Evolutionary conservation across 2,113 vertebrate genomes (phyloP).

Genomic region (Pseudonaja textilis): DNA sequence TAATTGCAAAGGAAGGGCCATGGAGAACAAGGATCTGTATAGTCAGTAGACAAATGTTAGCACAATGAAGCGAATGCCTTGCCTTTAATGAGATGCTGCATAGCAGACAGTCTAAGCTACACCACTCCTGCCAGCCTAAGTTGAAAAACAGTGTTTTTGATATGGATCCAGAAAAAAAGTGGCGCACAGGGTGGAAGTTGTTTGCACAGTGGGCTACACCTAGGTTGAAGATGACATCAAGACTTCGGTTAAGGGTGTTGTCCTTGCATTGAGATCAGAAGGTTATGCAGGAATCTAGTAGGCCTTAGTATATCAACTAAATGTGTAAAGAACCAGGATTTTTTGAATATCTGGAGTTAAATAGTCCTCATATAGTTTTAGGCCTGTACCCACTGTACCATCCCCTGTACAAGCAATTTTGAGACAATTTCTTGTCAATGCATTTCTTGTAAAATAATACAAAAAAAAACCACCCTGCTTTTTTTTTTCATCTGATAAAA

Average conservation of each 20-base stretch:
- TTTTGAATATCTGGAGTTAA: neutral
- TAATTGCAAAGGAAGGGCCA: neutral
- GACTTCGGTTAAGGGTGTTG: neutral
- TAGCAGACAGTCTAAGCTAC: neutral
- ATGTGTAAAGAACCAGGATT: neutral
- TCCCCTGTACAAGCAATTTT: neutral
- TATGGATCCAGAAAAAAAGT: neutral
- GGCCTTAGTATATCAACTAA: neutral
- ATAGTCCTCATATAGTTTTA: neutral
- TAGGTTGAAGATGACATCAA: neutral
- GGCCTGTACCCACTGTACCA: no score
- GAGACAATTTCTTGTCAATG: neutral
- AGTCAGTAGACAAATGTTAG: neutral
- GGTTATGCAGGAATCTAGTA: neutral
- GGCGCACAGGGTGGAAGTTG: neutral
- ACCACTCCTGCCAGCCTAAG: neutral
- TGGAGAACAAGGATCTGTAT: neutral
- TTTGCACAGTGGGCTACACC: neutral
- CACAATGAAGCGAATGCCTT: neutral
- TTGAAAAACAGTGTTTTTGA: neutral
- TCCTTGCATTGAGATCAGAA: neutral
- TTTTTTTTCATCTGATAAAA: neutral
- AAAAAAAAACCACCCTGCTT: rapidly evolving
- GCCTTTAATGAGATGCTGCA: neutral
- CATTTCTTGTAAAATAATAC: neutral